phyloP scores from a whole-genome alignment of 2,797 vertebrate species.

The Leptoclinus maculatus region DNA sequence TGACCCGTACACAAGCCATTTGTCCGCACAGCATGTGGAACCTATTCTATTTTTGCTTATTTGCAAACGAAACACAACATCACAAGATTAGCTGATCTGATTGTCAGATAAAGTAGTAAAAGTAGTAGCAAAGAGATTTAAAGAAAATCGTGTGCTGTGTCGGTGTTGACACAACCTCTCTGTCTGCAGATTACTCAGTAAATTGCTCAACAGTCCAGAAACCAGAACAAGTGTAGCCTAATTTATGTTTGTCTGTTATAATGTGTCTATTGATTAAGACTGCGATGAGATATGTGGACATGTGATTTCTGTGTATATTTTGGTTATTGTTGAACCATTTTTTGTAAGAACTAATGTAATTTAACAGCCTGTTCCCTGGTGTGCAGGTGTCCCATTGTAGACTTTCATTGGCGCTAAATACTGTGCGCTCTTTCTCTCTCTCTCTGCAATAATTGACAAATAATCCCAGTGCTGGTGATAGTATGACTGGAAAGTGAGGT shows the following conservation, averaged over 20 bases:
- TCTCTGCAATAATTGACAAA: conserved; percentile 57
- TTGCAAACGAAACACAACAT: background rate
- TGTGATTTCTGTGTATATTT: background rate
- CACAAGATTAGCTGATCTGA: background rate
- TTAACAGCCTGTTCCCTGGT: background rate
- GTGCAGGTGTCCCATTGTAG: too few species aligned
- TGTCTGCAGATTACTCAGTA: background rate
- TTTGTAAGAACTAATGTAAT: background rate
- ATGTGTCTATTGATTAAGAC: background rate
- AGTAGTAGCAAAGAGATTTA: too few species aligned
- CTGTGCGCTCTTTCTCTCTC: too few species aligned
- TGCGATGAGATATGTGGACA: background rate
- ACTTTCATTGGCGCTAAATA: too few species aligned
- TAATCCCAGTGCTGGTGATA: background rate
- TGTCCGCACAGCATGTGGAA: too few species aligned
- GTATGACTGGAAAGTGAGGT: background rate
- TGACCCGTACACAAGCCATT: background rate
- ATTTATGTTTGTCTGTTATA: background rate
- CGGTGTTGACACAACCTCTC: background rate
- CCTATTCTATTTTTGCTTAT: background rate
- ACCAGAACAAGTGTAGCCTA: conserved; percentile 1
- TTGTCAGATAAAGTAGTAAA: background rate
- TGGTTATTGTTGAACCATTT: too few species aligned
- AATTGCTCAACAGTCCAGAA: conserved; percentile 16
- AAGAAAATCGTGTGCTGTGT: background rate